These are phyloP conservation scores for Caenorhabditis sp. DNA, from an alignment of 2,888 invertebrate species.

Conservation along the genomic window DNA sequence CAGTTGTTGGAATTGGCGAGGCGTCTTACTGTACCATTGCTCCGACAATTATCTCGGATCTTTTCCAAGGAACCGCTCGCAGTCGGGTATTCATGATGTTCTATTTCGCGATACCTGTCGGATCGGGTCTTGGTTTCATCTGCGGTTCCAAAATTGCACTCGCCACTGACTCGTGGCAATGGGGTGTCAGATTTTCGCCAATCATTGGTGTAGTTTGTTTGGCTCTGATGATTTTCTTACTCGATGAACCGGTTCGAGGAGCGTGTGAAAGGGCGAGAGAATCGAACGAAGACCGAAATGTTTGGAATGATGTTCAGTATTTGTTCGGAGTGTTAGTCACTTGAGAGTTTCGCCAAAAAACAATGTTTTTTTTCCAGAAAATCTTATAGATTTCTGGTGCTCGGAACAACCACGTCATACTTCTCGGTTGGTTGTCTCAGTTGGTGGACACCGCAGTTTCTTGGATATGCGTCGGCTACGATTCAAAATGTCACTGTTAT, in stretches of 20 bases:
- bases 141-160: slow-evolving; percentile 84
- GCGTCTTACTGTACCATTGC: slow-evolving; percentile 99
- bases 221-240: slow-evolving; percentile 50
- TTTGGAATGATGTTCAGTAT: slow-evolving; percentile 50
- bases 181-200: slow-evolving; percentile 89
- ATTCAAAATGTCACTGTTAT: slow-evolving; percentile 9
- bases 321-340: slow-evolving; percentile 30
- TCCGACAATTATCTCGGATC: slow-evolving; percentile 95
- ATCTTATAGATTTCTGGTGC: slow-evolving; percentile 89
- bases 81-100: slow-evolving; percentile 94
- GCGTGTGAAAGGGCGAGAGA: slow-evolving; percentile 55
- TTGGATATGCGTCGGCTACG: slow-evolving; percentile 46
- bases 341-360: not conserved
- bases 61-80: slow-evolving; percentile 85
- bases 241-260: slow-evolving; percentile 66
- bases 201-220: slow-evolving; percentile 78
- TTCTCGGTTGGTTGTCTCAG: slow-evolving; percentile 95
- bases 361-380: slow-evolving; percentile 73
- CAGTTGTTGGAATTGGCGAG: slow-evolving; percentile 94
- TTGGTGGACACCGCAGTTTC: slow-evolving; percentile 80
- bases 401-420: slow-evolving; percentile 94
- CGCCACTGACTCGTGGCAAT: slow-evolving; percentile 83
- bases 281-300: slow-evolving; percentile 12
- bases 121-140: slow-evolving; percentile 88
- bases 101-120: slow-evolving; percentile 97